Base-by-base conservation (phyloP, 2,113 vertebrate genomes). In the Podiceps cristatus region DNA sequence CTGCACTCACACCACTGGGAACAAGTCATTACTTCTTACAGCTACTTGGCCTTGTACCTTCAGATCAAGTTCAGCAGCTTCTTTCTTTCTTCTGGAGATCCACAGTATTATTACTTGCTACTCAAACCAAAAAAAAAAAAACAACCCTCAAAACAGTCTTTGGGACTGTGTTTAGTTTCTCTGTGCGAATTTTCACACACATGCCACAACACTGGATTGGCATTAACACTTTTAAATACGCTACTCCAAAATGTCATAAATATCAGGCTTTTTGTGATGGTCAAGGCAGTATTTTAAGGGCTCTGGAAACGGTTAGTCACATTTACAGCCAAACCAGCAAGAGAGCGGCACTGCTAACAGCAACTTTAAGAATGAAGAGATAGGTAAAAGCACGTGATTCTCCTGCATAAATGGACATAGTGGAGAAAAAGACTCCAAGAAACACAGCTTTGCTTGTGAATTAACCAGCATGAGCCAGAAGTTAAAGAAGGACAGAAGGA, bases 161-260 rank as follows among this genome's bases (percentile, higher is more conserved):
- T 68, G 40, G 16, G 47, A 77, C 11, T 33, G 11, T 2, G 1
- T 33, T 83, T 33, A 90, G 44, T 42, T 73, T 71, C 60, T 75
- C 53, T 2, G 2, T 5, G 28, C 13, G 91, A 49, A 67, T 47
- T 33, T 63, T 68, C 47, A 72, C n/a, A 44, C 23, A 9, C 13
- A 3, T 9, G 4, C 18, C 56, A 47, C 42, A 63, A 18, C 58
- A 72, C 27, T 0, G 0, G 8, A 64, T 1, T 29, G 53, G 71
- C 31, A 86, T 18, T 18, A 45, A 69, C 3, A 8, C 72, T 72
- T 89, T 87, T 16, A 86, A 91, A 67, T 13, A 78, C 0, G 5
- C 27, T 60, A 22, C 37, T 52, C 24, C 1, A 29, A 88, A 90
- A 86, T 18, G 11, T 31, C 45, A 37, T 4, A 4, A 69, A 20